Percentiles rank a stretch among this genome's conserved stretches.
Conservation (phyloP, 1,140 invertebrate genomes). For the Hestina assimilis region DNA sequence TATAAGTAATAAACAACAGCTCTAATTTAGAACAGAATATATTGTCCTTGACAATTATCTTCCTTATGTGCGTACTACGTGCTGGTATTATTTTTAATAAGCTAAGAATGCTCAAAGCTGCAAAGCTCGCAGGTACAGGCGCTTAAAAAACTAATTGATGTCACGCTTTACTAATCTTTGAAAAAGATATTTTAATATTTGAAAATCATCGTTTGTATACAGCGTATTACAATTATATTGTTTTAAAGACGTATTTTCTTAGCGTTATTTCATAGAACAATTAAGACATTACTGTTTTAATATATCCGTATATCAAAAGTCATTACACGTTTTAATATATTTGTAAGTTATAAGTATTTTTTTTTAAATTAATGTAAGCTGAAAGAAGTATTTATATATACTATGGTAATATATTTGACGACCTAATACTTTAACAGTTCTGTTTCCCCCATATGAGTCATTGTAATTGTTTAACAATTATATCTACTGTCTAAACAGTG, state of each 20-base stretch:
- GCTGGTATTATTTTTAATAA: too few relatives aligned
- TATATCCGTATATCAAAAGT: too few relatives aligned
- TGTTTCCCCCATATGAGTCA: too few relatives aligned
- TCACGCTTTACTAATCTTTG: not conserved
- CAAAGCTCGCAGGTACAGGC: too few relatives aligned
- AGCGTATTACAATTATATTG: not conserved
- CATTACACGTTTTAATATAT: too few relatives aligned
- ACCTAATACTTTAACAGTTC: too few relatives aligned
- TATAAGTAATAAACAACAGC: not conserved
- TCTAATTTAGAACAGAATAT: not conserved
- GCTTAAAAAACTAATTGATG: not conserved
- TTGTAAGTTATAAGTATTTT: too few relatives aligned
- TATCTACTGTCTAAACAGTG: too few relatives aligned
- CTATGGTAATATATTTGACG: too few relatives aligned
- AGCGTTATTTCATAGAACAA: not conserved
- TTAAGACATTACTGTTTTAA: not conserved
- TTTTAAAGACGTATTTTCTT: not conserved
- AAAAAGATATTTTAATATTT: conserved; percentile 1
- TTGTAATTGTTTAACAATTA: too few relatives aligned
- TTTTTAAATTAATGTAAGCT: too few relatives aligned
- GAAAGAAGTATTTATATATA: too few relatives aligned
- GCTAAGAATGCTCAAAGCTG: not conserved
- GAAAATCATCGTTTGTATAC: not conserved
- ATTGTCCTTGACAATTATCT: not conserved
- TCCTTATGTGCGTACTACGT: not conserved